These are phyloP conservation scores for Geococcyx californianus DNA, from an alignment of 2,113 vertebrate genomes.

Conservation along the genomic window DNA sequence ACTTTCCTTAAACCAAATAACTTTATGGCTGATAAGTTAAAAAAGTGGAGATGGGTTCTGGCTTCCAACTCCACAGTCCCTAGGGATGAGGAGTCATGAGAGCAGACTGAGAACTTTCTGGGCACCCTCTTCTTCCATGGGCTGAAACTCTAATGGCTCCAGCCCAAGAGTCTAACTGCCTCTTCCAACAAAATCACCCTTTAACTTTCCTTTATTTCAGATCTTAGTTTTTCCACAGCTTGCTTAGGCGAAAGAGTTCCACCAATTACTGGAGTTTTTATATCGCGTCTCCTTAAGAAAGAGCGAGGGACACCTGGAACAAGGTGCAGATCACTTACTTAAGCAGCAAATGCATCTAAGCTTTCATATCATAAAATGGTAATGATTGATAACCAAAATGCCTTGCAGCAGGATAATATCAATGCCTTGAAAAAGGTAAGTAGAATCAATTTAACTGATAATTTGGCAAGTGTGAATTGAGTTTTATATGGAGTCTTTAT, in stretches of 20 bases:
- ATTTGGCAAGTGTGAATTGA: constrained; percentile 38
- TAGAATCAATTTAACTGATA: constrained; percentile 55
- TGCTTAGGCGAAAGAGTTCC: not conserved
- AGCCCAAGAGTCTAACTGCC: not conserved
- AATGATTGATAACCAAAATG: constrained; percentile 55
- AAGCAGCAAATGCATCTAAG: constrained; percentile 37
- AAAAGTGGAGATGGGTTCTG: not conserved
- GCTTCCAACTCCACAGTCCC: not conserved
- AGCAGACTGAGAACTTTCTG: not conserved
- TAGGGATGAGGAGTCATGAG: not conserved
- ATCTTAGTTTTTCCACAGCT: not conserved
- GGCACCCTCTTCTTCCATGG: rapidly evolving
- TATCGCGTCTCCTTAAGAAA: not conserved
- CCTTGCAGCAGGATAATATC: constrained; percentile 53
- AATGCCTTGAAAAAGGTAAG: constrained; percentile 57
- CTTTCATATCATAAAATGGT: constrained; percentile 55
- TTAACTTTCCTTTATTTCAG: not conserved
- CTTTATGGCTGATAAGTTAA: not conserved
- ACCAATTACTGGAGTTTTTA: constrained; percentile 12
- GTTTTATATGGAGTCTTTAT: constrained; percentile 49
- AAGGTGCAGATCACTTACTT: constrained; percentile 1
- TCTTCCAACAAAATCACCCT: not conserved
- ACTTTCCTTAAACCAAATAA: not conserved
- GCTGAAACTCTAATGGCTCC: not conserved
- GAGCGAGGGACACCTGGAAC: not conserved